Evolutionary conservation across 2,888 invertebrate species (phyloP), one percentile per base, ranked within the genome.

Genomic region (Philhelius pedissequus): DNA sequence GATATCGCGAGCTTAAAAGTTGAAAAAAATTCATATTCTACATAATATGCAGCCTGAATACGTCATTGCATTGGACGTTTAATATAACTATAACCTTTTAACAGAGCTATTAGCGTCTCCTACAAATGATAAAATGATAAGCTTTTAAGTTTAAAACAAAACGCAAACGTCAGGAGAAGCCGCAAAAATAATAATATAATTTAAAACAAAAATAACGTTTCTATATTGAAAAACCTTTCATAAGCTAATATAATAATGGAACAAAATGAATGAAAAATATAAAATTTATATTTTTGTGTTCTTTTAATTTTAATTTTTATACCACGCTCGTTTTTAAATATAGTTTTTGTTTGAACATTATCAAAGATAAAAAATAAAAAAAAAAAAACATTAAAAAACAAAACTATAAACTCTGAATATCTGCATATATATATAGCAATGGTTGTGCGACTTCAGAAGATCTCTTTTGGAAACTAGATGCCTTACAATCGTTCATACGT

Each of bases 381-480:
- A 40, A 60, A 69, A 43, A n/a, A 62, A 54, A 43, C n/a, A n/a
- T n/a, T n/a, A 70, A 45, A 25, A 13, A 52, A 43, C 18, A 77
- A 62, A 13, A 30, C 13, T 43, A 27, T 5, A 20, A 27, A 48
- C 27, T 18, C 11, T 13, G 0, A 4, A 38, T 58, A 15, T n/a
- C n/a, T n/a, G n/a, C 2, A 52, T 13, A 22, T 32, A 96, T n/a
- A 54, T 86, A 43, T 78, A 97, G 97, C 68, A 98, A 98, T 92
- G 99, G 99, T 7, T 99, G 99, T 92, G 96, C 98, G 6, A 99
- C 99, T 22, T 99, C 99, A 8, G 99, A 99, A 90, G 99, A 99
- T 92, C 93, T 99, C 87, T 97, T 99, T 92, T 99, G 99, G 99
- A 99, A 99, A 92, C 92, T 99, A 89, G 99, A 99, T 90, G 99